Base-by-base conservation (phyloP, 2,797 vertebrate genomes). In the Aeoliscus strigatus region DNA sequence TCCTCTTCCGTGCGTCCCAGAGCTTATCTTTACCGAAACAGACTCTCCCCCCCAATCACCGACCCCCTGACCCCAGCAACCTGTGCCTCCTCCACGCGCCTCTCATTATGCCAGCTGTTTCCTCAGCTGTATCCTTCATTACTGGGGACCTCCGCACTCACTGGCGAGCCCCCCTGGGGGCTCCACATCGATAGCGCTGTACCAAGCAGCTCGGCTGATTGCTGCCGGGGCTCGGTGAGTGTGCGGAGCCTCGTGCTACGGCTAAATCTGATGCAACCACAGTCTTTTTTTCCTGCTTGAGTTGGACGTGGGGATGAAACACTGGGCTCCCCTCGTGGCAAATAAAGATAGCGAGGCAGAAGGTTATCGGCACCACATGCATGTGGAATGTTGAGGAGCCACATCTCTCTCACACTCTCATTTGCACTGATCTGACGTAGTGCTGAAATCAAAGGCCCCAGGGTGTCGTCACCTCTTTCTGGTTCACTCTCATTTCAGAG, bases 101-200 rank as follows among this genome's bases (percentile, higher is more conserved):
- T 53, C 71, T 83, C 72, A 77, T 81, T 81, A 82, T 4, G 11
- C 51, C 35, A 13, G 39, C 47, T 63, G 60, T 70, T 70, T 70
- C 51, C 59, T 43, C 48, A 1, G 49, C 67, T 38, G 51, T 25
- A 49, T 70, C 62, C 73, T 67, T 78, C 79, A 76, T 83, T 79
- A 81, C 17, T 6, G 50, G 60, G 36, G 42, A 51, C 28, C 1
- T 4, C 33, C 5, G 4, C 2, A 39, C 61, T 55, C 47, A 1
- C 63, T 32, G 60, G 45, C 44, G 24, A 39, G 12, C 60, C 69
- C 79, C 73, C 53, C 27, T n/a, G n/a, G 60, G 66, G 77, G 61
- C 79, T 83, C 43, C 63, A 80, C 81, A 80, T 78, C 75, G 40
- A 82, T 67, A 56, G 75, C 57, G 13, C 48, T 21, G 71, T 70